These are phyloP conservation scores for Neosilurus hyrtlii DNA, from an alignment of 2,797 vertebrate genomes.

Conservation along the genomic window DNA sequence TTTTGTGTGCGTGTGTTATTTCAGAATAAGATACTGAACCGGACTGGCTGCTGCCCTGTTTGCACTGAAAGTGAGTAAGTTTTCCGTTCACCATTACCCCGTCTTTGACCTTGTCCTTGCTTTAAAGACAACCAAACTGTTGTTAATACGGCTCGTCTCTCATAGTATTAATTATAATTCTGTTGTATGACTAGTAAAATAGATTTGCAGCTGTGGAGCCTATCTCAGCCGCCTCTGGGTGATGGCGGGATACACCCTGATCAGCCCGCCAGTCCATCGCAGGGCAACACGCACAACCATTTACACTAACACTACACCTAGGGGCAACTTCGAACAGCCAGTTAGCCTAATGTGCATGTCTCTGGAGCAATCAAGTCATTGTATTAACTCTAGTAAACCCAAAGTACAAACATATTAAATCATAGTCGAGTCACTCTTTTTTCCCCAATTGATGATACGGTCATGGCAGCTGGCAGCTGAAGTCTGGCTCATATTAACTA, in stretches of 20 bases:
- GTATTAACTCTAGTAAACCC: neutral
- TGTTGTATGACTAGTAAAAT: too few species aligned
- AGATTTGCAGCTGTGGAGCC: too few species aligned
- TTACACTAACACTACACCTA: too few species aligned
- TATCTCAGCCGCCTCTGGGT: too few species aligned
- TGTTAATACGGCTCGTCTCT: neutral
- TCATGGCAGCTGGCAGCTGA: slow-evolving; percentile 10
- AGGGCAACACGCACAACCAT: too few species aligned
- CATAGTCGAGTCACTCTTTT: neutral
- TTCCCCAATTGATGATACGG: neutral
- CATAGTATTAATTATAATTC: neutral
- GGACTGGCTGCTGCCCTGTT: slow-evolving; percentile 97
- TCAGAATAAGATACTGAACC: slow-evolving; percentile 98
- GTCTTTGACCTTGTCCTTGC: neutral
- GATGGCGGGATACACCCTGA: too few species aligned
- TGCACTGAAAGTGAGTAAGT: slow-evolving; percentile 99
- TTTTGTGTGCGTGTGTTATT: slow-evolving; percentile 30
- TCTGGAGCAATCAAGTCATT: neutral
- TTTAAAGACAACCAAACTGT: neutral
- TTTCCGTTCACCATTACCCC: slow-evolving; percentile 14
- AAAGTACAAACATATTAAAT: slow-evolving; percentile 6
- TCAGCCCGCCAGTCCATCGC: too few species aligned
- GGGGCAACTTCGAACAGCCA: too few species aligned
- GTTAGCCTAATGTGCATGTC: too few species aligned
- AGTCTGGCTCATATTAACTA: slow-evolving; percentile 25